phyloP scores from a whole-genome alignment of 53 echinoderm and acorn worm genomes.

The Mesocentrotus franciscanus region DNA sequence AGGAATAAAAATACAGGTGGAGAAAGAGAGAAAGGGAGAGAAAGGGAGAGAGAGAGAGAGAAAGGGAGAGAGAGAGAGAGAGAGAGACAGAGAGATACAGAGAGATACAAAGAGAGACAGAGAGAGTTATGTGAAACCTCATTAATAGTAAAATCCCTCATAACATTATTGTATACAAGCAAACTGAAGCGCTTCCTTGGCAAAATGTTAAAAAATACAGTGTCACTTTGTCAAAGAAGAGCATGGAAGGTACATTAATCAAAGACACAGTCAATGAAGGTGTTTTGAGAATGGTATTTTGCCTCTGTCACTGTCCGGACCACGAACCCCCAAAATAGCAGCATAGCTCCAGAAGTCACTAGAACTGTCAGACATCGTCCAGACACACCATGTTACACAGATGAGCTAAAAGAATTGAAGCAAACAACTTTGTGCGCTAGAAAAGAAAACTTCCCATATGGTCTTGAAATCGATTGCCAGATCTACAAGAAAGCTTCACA shows the following conservation, averaged over 20 bases:
- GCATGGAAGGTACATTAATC: no score
- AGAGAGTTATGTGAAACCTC: not conserved
- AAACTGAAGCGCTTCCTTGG: no score
- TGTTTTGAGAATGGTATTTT: no score
- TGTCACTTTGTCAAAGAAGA: no score
- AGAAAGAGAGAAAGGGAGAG: not conserved
- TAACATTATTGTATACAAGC: not conserved
- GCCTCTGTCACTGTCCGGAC: not conserved
- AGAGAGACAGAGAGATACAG: not conserved
- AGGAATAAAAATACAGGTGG: not conserved
- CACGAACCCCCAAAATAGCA: not conserved
- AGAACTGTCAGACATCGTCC: constrained; percentile 16
- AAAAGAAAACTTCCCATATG: constrained; percentile 20
- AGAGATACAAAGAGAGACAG: not conserved
- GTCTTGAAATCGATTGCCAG: constrained; percentile 25
- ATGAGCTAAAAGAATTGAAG: not conserved
- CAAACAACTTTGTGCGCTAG: not conserved
- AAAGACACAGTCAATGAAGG: no score
- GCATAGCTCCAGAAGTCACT: not conserved
- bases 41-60: not conserved
- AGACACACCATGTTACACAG: not conserved
- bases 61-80: not conserved
- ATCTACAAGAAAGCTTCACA: constrained; percentile 47
- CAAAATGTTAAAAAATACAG: no score
- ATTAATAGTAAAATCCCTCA: not conserved